Base-by-base conservation (phyloP, 2,888 invertebrate species). In the Arctia plantaginis region DNA sequence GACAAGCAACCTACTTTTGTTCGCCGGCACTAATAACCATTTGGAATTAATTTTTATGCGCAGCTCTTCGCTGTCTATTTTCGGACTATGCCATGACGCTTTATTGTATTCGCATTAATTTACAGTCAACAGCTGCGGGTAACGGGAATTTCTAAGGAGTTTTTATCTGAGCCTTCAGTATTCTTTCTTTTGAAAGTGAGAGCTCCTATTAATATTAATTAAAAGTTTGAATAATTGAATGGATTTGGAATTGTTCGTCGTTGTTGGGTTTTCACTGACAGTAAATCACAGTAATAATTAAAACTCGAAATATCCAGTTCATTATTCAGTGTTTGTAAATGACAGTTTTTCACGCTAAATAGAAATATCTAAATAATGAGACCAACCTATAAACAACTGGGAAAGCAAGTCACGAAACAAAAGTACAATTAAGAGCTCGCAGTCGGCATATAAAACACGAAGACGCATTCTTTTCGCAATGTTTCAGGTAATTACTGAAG, bases 171-270 rank as follows among this genome's bases (percentile, higher is more conserved):
- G 90, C 90, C 89, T 90, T 89, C 90, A 89, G 93, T 92, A 92
- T 94, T 94, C 93, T 94, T 95, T 94, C 94, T 93, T 95, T 94
- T 91, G 92, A 92, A 93, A 94, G 90, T 93, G 93, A 93, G 93
- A 92, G 92, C 91, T 92, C 90, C 94, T 95, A 95, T 95, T 95
- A 95, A 95, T 95, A 95, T 95, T 95, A 95, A 95, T 95, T 95
- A 95, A 95, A 95, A 95, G 93, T 95, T 95, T 94, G 93, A 94
- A 95, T 95, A 94, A 95, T 93, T 95, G 93, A 94, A 95, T 93
- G 92, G 91, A 93, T 93, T 93, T 88, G 88, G 93, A 92, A 94
- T 94, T 94, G 93, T 95, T 92, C 92, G 84, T 86, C 91, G 93
- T 93, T 93, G 93, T 93, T 90, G 90, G 90, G 90, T 88, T 90